These are phyloP conservation scores for Mus spretus DNA, from an alignment of 2,797 vertebrate genomes.

Conservation along the genomic window DNA sequence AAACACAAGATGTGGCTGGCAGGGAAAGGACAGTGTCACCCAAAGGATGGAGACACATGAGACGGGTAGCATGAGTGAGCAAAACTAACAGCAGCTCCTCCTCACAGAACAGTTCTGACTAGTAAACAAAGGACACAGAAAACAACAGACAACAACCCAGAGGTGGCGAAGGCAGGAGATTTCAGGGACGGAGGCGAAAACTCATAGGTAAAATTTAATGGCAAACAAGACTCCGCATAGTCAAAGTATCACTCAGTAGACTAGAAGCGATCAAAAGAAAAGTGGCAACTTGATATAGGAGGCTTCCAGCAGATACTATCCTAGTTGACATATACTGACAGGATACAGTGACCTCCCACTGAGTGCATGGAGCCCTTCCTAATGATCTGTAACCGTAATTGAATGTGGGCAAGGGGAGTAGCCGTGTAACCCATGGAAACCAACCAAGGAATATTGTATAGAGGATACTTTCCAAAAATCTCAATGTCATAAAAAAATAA, in stretches of 20 bases:
- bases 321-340: neutral
- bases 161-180: neutral
- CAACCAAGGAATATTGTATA: neutral
- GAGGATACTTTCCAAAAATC: neutral
- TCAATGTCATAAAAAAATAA: neutral
- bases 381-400: neutral
- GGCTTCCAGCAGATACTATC: neutral
- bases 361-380: neutral
- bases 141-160: neutral
- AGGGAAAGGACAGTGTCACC: neutral
- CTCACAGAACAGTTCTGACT: neutral
- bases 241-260: conserved; percentile 22
- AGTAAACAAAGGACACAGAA: neutral
- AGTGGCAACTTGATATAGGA: neutral
- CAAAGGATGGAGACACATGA: neutral
- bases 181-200: neutral
- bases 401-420: neutral
- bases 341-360: neutral
- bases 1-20: neutral
- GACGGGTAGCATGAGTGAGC: neutral
- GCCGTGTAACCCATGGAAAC: neutral
- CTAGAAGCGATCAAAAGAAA: conserved; percentile 43
- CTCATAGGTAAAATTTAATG: conserved; percentile 13
- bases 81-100: neutral
- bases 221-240: neutral